Evolutionary conservation across 2,888 invertebrate genomes (phyloP), one percentile per base, ranked within the genome.

Genomic region (Belgica antarctica): DNA sequence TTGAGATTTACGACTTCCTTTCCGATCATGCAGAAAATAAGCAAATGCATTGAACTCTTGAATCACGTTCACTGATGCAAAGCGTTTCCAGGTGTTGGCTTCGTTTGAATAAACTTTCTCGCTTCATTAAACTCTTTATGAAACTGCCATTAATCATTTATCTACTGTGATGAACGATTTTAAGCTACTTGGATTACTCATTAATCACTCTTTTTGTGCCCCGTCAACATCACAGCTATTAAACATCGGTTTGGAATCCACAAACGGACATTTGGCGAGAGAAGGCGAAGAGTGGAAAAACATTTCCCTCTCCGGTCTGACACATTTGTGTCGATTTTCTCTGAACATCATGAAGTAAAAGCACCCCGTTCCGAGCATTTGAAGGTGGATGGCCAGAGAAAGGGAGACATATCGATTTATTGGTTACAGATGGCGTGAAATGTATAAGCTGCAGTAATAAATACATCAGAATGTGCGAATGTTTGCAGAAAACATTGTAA

Each of bases 1-100:
- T 52, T 52, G 52, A 52, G 52, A 52, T 52, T 52, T 52, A 52
- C 22, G 52, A 10, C 17, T 52, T 52, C 22, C 52, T 52, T 52
- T 52, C 52, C 19, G 17, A 17, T 8, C 12, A 17, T 31, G 34
- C 34, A 41, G 41, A 41, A 5, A 41, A 22, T 52, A 8, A 17
- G 3, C 46, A 2, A 52, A n/a, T 22, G 52, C 8, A 52, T 22
- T 52, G 8, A 52, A 52, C 22, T n/a, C 22, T 17, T 52, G 52
- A n/a, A 41, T 52, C 17, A 19, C 12, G 52, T 22, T 22, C 3
- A 52, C 22, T 52, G 52, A 52, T 5, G 52, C 22, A 52, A 52
- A 41, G 15, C n/a, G 3, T 41, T n/a, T n/a, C n/a, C 12, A 5
- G 34, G 34, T 31, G 5, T 31, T 31, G 34, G 5, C 12, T 12